These are phyloP conservation scores for Hippasteria phrygiana DNA, from an alignment of 53 echinoderm and acorn worm genomes.

Conservation along the genomic window DNA sequence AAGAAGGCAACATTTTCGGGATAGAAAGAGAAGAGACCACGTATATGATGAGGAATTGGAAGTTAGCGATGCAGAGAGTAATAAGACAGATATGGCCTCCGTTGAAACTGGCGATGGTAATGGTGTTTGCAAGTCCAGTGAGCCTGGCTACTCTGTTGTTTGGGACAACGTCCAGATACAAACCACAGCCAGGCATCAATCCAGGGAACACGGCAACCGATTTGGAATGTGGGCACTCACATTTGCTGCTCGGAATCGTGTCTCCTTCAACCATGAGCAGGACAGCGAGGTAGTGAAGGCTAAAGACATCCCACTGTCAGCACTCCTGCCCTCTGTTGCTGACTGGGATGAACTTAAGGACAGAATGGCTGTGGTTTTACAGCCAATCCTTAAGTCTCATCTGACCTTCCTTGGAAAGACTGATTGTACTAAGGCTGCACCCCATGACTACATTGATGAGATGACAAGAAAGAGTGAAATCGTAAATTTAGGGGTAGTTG, in stretches of 20 bases:
- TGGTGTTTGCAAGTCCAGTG: background rate
- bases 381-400: background rate
- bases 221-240: slow-evolving; percentile 43
- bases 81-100: too few relatives aligned
- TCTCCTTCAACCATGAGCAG: background rate
- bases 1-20: too few relatives aligned
- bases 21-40: background rate
- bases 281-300: background rate
- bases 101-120: too few relatives aligned
- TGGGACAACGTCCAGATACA: slow-evolving; percentile 52
- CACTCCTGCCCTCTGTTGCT: background rate
- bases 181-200: slow-evolving; percentile 31
- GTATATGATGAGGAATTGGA: too few relatives aligned
- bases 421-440: background rate
- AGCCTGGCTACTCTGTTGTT: slow-evolving; percentile 6
- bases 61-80: too few relatives aligned
- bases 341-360: slow-evolving; percentile 1
- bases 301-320: background rate
- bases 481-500: background rate
- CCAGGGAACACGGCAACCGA: background rate
- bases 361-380: background rate
- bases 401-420: background rate
- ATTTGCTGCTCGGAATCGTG: slow-evolving; percentile 27
- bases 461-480: background rate
- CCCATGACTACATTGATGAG: background rate